Base-by-base conservation (phyloP, 2,797 vertebrate genomes). In the Adrianichthys oophorus region DNA sequence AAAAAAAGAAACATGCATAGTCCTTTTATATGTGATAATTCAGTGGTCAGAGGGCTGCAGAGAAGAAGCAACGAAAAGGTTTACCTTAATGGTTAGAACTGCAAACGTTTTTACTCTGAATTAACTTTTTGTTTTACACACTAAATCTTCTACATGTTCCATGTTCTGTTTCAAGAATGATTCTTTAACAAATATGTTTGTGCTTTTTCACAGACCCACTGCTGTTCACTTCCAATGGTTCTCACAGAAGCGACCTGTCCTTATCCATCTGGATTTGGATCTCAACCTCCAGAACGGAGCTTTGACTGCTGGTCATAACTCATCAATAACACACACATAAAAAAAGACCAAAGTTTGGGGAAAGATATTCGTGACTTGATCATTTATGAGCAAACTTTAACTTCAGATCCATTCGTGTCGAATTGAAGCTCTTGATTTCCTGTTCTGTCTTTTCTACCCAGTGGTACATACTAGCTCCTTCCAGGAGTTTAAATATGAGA, bases 221-320 rank as follows among this genome's bases (percentile, higher is more conserved):
- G 58, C 46, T 67, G 37, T 26, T 15, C 56, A 23, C 61, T 76
- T 65, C 48, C 41, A 74, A 48, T 40, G 0, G 16, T 68, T 76
- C 71, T 81, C 70, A 76, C 73, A 84, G 73, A 64, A 73, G 62
- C 64, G 17, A 76, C 66, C 74, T 68, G 69, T 59, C 59, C 68
- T 87, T 84, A 85, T 87, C 84, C 87, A 79, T 84, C 82, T 80
- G 74, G 85, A 80, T 85, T 84, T 85, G 71, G 60, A 67, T 83
- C 82, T 85, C 76, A 77, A 80, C 80, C 77, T 82, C 67, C 71
- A 65, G 78, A 83, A 87, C 82, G 79, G 64, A 48, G 63, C 70
- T 79, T 70, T 65, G 75, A 85, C 70, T 82, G 79, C 70, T 26
- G 60, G 61, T 74, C 78, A 80, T 85, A 87, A 87, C 69, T 84